phyloP scores from a whole-genome alignment of 2,113 vertebrate species.

The Zingel zingel region DNA sequence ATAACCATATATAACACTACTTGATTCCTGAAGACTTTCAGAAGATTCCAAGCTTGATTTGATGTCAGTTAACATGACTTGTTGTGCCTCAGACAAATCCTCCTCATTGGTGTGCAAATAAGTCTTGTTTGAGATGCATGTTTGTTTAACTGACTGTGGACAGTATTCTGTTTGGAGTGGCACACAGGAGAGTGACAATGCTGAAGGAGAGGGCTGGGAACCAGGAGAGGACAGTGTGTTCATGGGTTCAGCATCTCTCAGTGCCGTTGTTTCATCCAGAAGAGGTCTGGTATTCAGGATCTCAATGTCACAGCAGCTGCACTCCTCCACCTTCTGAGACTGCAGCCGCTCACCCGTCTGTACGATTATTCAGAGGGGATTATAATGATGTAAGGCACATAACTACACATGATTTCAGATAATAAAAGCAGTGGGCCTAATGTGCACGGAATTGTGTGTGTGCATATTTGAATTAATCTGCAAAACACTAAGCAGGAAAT shows the following conservation, averaged over 20 bases:
- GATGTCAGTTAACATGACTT: background rate
- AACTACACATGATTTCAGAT: background rate
- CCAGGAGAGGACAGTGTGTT: background rate
- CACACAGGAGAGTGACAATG: background rate
- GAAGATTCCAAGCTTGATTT: background rate
- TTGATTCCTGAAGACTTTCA: constrained; percentile 13
- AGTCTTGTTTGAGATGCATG: constrained; percentile 3
- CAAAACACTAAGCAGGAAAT: background rate
- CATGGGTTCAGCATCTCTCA: background rate
- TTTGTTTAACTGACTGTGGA: constrained; percentile 28
- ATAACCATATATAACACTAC: constrained; percentile 12
- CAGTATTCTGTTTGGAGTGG: background rate
- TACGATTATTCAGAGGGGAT: background rate
- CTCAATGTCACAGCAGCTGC: constrained; percentile 70
- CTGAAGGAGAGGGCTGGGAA: background rate
- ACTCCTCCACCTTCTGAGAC: constrained; percentile 66
- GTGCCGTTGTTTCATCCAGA: background rate
- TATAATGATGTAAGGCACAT: background rate
- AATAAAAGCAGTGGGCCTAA: background rate
- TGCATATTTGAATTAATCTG: background rate
- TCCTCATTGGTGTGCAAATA: constrained; percentile 7
- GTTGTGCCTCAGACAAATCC: background rate
- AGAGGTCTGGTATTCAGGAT: constrained; percentile 46
- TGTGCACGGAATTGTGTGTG: background rate
- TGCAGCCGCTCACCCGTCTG: constrained; percentile 65